These are phyloP conservation scores for Saturnia pavonia DNA, from an alignment of 2,888 invertebrate genomes.

Conservation along the genomic window DNA sequence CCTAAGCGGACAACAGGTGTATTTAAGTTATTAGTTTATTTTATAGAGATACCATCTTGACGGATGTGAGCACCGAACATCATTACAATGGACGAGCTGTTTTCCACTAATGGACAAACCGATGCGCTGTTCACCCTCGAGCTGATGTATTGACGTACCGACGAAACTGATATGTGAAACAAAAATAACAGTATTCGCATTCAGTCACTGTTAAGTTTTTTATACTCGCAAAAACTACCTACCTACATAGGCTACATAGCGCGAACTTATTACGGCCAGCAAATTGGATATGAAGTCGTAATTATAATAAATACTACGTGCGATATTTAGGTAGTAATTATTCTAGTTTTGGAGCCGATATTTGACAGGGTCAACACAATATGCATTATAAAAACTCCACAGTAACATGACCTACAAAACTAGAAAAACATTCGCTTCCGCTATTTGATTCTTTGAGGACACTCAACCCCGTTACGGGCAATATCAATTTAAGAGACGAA, in stretches of 20 bases:
- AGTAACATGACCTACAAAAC: constrained; percentile 33
- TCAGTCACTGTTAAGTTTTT: constrained; percentile 59
- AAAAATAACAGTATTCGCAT: constrained; percentile 75
- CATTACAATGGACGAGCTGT: constrained; percentile 69
- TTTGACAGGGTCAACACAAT: constrained; percentile 23
- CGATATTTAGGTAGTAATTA: constrained; percentile 57
- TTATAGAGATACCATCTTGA: constrained; percentile 74
- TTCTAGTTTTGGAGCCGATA: constrained; percentile 25
- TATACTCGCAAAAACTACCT: constrained; percentile 54
- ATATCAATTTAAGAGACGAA: constrained; percentile 46
- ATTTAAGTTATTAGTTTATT: constrained; percentile 74
- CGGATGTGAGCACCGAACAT: constrained; percentile 67
- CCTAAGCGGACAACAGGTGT: constrained; percentile 63
- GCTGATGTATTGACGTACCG: constrained; percentile 57
- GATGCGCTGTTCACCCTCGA: constrained; percentile 44
- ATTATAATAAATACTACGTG: constrained; percentile 56
- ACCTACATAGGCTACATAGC: no score
- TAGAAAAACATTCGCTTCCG: constrained; percentile 36
- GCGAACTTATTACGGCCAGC: constrained; percentile 65
- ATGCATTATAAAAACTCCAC: constrained; percentile 19
- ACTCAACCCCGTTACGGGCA: constrained; percentile 51
- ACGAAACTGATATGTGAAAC: constrained; percentile 72
- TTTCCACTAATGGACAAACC: constrained; percentile 71
- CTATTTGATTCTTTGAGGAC: constrained; percentile 36
- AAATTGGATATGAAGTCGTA: constrained; percentile 68